phyloP scores from a whole-genome alignment of 2,797 vertebrate species.

The Hipposideros larvatus region DNA sequence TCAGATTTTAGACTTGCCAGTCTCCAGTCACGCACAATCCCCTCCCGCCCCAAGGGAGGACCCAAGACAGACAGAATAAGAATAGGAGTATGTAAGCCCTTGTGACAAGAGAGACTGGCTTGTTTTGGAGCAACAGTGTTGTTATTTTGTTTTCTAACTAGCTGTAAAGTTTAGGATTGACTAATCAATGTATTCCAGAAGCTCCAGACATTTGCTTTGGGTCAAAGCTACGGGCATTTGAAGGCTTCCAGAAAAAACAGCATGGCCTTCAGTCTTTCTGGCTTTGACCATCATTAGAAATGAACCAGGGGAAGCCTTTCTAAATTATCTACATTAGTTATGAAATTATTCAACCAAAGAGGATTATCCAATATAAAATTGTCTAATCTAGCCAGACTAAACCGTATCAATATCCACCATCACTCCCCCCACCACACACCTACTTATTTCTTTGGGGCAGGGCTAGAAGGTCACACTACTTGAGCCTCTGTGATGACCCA shows the following conservation, averaged over 20 bases:
- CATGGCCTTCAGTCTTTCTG: not conserved
- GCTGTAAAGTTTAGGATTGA: not conserved
- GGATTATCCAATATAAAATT: not conserved
- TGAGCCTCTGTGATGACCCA: not conserved
- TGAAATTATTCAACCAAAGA: not conserved
- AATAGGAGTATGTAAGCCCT: not conserved
- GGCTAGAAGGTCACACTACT: not conserved
- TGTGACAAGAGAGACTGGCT: not conserved
- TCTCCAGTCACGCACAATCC: not conserved
- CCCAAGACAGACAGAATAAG: not conserved
- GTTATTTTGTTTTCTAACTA: not conserved
- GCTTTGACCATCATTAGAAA: not conserved
- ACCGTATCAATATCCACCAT: not conserved
- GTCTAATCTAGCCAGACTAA: not conserved
- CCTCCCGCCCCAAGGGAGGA: not conserved
- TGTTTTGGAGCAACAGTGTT: not conserved
- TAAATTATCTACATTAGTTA: not conserved
- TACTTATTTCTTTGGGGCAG: not conserved
- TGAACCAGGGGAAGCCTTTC: not conserved
- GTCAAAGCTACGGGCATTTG: not conserved
- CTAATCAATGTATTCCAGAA: not conserved
- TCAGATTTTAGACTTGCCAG: not conserved
- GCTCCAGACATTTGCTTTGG: not conserved
- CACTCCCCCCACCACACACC: not conserved
- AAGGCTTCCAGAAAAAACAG: not conserved